Evolutionary conservation across 2,888 invertebrate genomes (phyloP).

Genomic region (Drosophila emarginata): DNA sequence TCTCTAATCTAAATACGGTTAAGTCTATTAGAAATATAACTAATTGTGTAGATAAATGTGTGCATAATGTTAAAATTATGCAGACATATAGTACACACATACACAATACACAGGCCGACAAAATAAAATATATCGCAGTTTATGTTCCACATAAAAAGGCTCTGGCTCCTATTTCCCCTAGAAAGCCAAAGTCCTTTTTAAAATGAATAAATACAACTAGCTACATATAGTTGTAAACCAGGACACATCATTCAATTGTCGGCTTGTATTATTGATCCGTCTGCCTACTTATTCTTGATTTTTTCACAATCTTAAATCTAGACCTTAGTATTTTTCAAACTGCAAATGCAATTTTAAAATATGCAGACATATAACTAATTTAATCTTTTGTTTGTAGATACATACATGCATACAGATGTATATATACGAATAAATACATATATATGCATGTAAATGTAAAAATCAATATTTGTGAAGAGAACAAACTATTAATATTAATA

Average conservation of each 20-base stretch:
- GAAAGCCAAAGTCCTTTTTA: too few relatives aligned
- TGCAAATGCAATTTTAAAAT: neutral
- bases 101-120: neutral
- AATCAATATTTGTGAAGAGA: conserved; percentile 3
- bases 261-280: neutral
- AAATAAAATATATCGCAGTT: neutral
- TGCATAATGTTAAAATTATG: neutral
- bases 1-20: neutral
- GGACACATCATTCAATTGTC: neutral
- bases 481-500: neutral
- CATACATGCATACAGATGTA: neutral
- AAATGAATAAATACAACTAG: too few relatives aligned
- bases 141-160: too few relatives aligned
- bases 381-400: neutral
- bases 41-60: neutral
- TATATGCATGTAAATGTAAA: neutral
- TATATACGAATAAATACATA: neutral
- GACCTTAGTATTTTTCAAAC: neutral
- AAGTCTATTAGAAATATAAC: neutral
- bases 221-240: neutral
- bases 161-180: too few relatives aligned
- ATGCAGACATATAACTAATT: neutral
- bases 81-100: neutral
- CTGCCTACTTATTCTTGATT: neutral
- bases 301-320: neutral